Evolutionary conservation across 2,113 vertebrate species (phyloP), one percentile per base, ranked within the genome.

Genomic region (Macrotus californicus): DNA sequence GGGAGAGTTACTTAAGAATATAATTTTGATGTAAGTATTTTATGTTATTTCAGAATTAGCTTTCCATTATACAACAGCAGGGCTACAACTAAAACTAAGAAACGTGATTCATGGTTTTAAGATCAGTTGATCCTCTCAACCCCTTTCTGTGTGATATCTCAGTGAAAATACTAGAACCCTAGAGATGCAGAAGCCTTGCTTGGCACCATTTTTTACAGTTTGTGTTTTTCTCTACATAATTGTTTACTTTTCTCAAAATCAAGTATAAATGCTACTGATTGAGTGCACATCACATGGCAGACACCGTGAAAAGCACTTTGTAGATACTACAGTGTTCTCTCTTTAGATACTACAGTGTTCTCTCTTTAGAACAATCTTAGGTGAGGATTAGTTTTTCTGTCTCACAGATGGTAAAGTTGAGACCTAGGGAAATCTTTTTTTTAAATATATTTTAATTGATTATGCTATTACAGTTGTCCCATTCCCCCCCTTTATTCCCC

Each of bases 391-490:
- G 6, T 73, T 84, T 39, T 48, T 15, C 52, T 43, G 26, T 79
- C 76, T 95, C 83, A 48, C 10, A 87, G 21, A 75, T 69, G 31
- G 89, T 39, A 69, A 93, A 87, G 61, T n/a, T 61, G 54, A 96
- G 26, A 73, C 21, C 2, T 66, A 66, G 16, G 5, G 34, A 83
- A 26, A 46, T 19, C 11, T 6, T 81, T 82, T n/a, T n/a, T n/a
- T n/a, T n/a, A n/a, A n/a, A n/a, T n/a, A n/a, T n/a, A n/a, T n/a
- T n/a, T n/a, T n/a, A n/a, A n/a, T n/a, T n/a, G n/a, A n/a, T n/a
- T n/a, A n/a, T n/a, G n/a, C n/a, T n/a, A n/a, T n/a, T n/a, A n/a
- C n/a, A n/a, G n/a, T n/a, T n/a, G n/a, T n/a, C n/a, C n/a, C n/a
- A n/a, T n/a, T n/a, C n/a, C n/a, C n/a, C n/a, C n/a, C n/a, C n/a